Base-by-base conservation (phyloP, 2,888 invertebrate genomes). In the Drosophila prolongata region DNA sequence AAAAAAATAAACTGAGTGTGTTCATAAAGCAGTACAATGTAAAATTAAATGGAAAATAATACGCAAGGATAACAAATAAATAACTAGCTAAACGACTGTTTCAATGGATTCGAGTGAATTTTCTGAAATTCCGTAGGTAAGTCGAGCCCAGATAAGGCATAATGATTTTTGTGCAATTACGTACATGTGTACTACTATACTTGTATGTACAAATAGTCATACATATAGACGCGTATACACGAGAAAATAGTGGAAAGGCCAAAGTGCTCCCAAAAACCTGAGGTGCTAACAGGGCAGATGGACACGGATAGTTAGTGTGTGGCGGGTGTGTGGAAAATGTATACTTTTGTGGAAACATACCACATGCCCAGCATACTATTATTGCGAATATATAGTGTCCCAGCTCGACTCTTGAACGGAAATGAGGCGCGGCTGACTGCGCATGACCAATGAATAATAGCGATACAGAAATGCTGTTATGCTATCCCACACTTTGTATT, bases 361-460 rank as follows among this genome's bases (percentile, higher is more conserved):
- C 37, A 57, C 44, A 27, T 42, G 43, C 46, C 56, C 46, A 56
- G 35, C 47, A 49, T 47, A 59, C 30, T 53, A 59, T 53, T 53
- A 59, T 53, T 59, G 58, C 53, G 34, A 59, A 59, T 53, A 59
- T 34, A 14, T 3, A 8, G 30, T 9, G 34, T 14, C n/a, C 44
- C 34, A 57, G 27, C 40, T 8, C 35, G 47, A 47, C 58, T 58
- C 58, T 42, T 42, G 42, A 14, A 42, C 24, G 53, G 62, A 80
- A 57, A 59, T 65, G 70, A 68, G 81, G 75, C 71, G 71, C 49
- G 71, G 71, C 69, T 71, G 65, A 77, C 81, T 84, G 81, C 85
- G 85, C 85, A 84, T 84, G 81, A 78, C 81, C 79, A 68, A 14
- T 59, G 53, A 72, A 78, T 79, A 84, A 84, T 73, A 75, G 70